Percentiles rank a stretch among this genome's conserved stretches.
Evolutionary conservation across 2,113 vertebrate genomes (phyloP).

Genomic region (Myotis lucifugus): DNA sequence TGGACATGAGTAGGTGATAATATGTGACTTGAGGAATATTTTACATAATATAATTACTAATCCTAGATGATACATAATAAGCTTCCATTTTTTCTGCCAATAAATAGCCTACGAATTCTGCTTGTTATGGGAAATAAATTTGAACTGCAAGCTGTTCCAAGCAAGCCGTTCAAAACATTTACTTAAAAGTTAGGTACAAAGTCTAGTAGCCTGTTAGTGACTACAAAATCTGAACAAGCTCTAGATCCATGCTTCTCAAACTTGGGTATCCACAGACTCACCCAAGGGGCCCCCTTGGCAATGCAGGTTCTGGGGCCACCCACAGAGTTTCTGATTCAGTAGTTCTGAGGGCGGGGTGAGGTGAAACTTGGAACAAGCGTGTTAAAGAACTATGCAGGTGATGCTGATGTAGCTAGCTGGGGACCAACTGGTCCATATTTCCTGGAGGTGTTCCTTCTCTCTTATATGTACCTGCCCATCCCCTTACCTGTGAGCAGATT

Average conservation of each 20-base stretch:
- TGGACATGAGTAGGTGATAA: background rate
- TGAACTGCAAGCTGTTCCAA: slow-evolving; percentile 27
- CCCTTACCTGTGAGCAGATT: background rate
- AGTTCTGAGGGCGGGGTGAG: background rate
- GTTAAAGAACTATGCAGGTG: background rate
- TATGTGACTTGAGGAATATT: slow-evolving; percentile 1
- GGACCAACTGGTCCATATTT: background rate
- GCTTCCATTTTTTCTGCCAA: background rate
- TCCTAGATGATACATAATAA: slow-evolving; percentile 4
- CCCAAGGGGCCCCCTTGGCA: background rate
- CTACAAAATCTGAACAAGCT: background rate
- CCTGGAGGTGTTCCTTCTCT: background rate
- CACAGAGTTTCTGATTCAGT: background rate
- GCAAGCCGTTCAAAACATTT: background rate
- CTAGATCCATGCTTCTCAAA: background rate
- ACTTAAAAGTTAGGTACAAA: background rate
- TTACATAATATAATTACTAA: slow-evolving; percentile 49
- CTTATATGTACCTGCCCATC: background rate
- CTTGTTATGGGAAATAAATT: slow-evolving; percentile 5
- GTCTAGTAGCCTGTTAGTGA: background rate
- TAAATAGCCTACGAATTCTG: background rate
- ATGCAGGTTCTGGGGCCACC: background rate
- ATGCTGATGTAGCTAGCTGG: background rate
- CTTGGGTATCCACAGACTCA: background rate
- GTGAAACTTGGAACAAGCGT: background rate